Conservation (phyloP, 2,797 vertebrate species). For the Lindbergichthys nudifrons region DNA sequence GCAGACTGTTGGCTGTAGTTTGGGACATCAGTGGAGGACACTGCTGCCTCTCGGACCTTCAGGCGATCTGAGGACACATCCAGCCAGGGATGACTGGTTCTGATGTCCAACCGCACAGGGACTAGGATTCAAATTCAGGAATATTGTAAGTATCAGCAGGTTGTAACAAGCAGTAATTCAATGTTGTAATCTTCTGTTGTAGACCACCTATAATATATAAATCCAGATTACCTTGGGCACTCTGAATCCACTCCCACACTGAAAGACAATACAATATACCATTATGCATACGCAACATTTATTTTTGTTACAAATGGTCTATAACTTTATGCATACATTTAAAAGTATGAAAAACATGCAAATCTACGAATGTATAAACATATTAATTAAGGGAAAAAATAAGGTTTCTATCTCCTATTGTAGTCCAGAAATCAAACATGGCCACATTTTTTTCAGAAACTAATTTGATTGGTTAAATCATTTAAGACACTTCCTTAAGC, state of each 20-base stretch:
- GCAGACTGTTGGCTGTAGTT: not conserved
- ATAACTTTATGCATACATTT: no score
- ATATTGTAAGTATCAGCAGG: not conserved
- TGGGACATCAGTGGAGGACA: accelerated
- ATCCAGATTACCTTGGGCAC: constrained; percentile 22
- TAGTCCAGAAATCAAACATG: no score
- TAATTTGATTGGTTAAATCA: no score
- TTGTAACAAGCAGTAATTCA: not conserved
- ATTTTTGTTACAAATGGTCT: no score
- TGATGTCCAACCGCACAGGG: not conserved
- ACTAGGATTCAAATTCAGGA: constrained; percentile 2
- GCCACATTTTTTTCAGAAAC: no score
- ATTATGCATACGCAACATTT: not conserved
- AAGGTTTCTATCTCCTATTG: no score
- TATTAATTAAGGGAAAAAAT: no score
- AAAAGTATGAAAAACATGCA: no score
- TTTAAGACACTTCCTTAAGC: no score
- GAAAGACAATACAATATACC: not conserved
- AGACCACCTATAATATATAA: not conserved
- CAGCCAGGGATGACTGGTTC: constrained; percentile 5
- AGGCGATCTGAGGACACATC: constrained; percentile 16
- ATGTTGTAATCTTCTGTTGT: not conserved
- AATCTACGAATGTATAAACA: no score
- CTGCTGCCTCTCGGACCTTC: not conserved
- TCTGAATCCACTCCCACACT: constrained; percentile 35